Evolutionary conservation across 2,888 invertebrate genomes (phyloP), one percentile per base, ranked within the genome.

Genomic region (Lucinisca nassula): DNA sequence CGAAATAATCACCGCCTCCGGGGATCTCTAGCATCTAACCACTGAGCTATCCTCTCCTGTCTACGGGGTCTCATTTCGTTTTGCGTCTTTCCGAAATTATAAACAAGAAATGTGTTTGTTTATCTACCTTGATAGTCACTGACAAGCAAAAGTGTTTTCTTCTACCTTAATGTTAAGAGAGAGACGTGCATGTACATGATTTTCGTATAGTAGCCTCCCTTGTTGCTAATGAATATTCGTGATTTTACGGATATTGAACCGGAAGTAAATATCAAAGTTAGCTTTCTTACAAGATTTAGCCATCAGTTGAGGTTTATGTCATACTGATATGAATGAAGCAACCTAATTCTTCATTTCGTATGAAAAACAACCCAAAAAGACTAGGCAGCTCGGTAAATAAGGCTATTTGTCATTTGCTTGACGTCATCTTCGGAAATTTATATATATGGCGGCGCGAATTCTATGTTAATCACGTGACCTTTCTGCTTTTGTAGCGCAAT

Each of bases 401-500:
- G 35, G 4, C 8, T 35, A 67, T 8, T 14, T 35, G 6, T 30
- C 35, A 4, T 1, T 10, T 21, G 67, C 12, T 30, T 94, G 92
- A 94, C 93, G 92, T 93, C 92, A 92, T 87, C 80, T 85, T 88
- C 91, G 90, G 85, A 90, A 91, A 90, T 88, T 91, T 92, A 67
- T 93, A 91, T 93, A 92, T 92, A 93, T 93, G 93, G 92, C 93
- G 93, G 94, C 94, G 93, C 93, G 93, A 94, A 94, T 92, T 93
- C 93, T 93, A 90, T 82, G 90, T 82, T 84, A 90, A 91, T 95
- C 95, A 95, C 95, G 94, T 95, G 95, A 95, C 93, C 93, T 91
- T 90, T 92, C 86, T 91, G 93, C 93, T 92, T 92, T 93, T 93
- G 92, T 92, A 92, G 93, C 93, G 92, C 91, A 92, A 93, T 90